Conservation (phyloP, 2,113 vertebrate genomes). For the Ahaetulla prasina region DNA sequence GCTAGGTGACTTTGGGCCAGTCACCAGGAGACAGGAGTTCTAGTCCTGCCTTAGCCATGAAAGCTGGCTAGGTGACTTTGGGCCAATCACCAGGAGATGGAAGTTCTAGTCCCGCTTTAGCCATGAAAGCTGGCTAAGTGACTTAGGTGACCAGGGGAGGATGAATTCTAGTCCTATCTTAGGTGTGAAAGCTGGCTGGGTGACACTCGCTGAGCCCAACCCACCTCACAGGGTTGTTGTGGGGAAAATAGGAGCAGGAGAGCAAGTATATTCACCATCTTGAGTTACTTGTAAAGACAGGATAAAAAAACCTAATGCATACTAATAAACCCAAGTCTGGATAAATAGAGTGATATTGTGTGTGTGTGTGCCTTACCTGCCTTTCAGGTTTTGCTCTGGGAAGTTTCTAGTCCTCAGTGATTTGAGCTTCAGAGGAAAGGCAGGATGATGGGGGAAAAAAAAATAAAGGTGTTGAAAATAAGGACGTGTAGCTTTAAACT, state of each 20-base stretch:
- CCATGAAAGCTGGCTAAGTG: too few species aligned
- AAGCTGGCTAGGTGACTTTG: too few species aligned
- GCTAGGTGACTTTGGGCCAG: too few species aligned
- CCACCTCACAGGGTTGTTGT: not conserved
- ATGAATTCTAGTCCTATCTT: accelerated
- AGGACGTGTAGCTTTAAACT: not conserved
- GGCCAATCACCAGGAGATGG: too few species aligned
- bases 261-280: not conserved
- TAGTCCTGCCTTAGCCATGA: too few species aligned
- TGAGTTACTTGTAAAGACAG: not conserved
- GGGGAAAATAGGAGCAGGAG: not conserved
- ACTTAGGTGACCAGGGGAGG: too few species aligned
- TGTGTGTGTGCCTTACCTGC: not conserved
- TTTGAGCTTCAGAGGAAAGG: not conserved
- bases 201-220: not conserved
- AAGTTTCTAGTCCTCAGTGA: not conserved
- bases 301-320: not conserved
- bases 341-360: not conserved
- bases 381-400: not conserved
- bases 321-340: not conserved
- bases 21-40: too few species aligned
- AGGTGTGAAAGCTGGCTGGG: too few species aligned
- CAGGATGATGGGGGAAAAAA: too few species aligned
- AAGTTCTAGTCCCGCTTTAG: too few species aligned
- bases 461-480: not conserved